Conservation (phyloP, 1,140 invertebrate genomes). For the Odontomachus brunneus region DNA sequence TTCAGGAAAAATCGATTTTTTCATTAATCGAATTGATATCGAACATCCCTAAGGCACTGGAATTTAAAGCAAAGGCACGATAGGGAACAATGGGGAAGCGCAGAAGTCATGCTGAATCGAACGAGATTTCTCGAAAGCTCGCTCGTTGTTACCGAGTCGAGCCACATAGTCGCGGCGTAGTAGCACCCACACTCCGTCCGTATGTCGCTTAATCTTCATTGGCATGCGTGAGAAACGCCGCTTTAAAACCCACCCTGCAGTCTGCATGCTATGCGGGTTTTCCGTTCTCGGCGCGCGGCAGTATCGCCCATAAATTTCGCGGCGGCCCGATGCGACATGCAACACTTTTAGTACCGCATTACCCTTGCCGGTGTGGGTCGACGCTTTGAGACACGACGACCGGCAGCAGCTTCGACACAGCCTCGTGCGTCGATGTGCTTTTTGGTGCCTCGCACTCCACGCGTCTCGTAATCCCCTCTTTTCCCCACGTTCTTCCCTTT, state of each 20-base stretch:
- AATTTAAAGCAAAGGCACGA: too few species aligned
- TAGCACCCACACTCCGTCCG: not conserved
- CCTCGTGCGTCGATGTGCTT: not conserved
- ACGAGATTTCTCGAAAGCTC: not conserved
- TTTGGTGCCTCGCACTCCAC: not conserved
- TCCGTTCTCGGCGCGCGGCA: slow-evolving; percentile 7
- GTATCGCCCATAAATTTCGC: slow-evolving; percentile 67
- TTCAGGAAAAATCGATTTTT: too few species aligned
- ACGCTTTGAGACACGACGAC: slow-evolving; percentile 13
- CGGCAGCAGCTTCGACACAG: not conserved
- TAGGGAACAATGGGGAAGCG: too few species aligned
- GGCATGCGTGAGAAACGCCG: slow-evolving; percentile 64
- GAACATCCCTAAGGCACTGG: too few species aligned
- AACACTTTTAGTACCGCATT: slow-evolving; percentile 65
- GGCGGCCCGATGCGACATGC: slow-evolving; percentile 58
- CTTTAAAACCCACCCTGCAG: slow-evolving; percentile 49
- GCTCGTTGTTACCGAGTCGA: not conserved
- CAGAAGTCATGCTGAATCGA: too few species aligned
- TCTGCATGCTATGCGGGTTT: slow-evolving; percentile 49
- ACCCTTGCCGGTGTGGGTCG: slow-evolving; percentile 14
- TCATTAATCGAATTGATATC: too few species aligned
- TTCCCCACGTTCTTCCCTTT: not conserved
- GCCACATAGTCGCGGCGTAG: not conserved
- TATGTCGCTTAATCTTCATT: slow-evolving; percentile 64
- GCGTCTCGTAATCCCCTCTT: not conserved